Evolutionary conservation across 37 sponge, comb jelly and placozoan species (phyloP).

Genomic region (Diacarnus erythraeanus): DNA sequence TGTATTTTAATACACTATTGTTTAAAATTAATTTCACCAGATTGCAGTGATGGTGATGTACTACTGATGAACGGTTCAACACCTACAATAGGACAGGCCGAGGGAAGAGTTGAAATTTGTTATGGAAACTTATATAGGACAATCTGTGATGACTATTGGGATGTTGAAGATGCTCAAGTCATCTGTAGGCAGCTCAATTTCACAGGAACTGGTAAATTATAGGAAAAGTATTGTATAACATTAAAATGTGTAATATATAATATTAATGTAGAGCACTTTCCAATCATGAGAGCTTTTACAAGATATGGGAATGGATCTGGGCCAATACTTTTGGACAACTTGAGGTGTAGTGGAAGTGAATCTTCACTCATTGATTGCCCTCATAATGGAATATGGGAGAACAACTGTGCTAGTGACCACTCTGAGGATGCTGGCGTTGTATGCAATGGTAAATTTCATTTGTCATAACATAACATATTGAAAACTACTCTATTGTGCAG

Average conservation of each 20-base stretch:
- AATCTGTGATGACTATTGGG: constrained; percentile 41
- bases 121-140: constrained; percentile 1
- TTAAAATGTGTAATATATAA: background rate
- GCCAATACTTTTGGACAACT: constrained; percentile 20
- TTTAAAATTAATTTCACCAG: too few relatives aligned
- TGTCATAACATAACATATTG: background rate
- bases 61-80: constrained; percentile 22
- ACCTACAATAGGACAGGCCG: constrained; percentile 1
- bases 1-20: too few relatives aligned
- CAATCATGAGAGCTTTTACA: background rate
- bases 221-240: background rate
- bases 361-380: constrained; percentile 11
- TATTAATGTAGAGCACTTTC: constrained; percentile 4
- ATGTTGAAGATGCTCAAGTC: constrained; percentile 19
- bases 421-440: constrained; percentile 43
- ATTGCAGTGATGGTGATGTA: constrained; percentile 39
- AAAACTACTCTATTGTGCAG: background rate
- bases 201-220: constrained; percentile 6
- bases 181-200: constrained; percentile 29
- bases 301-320: constrained; percentile 10
- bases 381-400: constrained; percentile 32
- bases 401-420: constrained; percentile 36
- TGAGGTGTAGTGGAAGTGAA: constrained; percentile 20
- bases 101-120: constrained; percentile 49
- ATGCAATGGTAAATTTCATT: constrained; percentile 19